Evolutionary conservation across 2,888 invertebrate genomes (phyloP), one percentile per base, ranked within the genome.

Genomic region (Neoscelio sp.): DNA sequence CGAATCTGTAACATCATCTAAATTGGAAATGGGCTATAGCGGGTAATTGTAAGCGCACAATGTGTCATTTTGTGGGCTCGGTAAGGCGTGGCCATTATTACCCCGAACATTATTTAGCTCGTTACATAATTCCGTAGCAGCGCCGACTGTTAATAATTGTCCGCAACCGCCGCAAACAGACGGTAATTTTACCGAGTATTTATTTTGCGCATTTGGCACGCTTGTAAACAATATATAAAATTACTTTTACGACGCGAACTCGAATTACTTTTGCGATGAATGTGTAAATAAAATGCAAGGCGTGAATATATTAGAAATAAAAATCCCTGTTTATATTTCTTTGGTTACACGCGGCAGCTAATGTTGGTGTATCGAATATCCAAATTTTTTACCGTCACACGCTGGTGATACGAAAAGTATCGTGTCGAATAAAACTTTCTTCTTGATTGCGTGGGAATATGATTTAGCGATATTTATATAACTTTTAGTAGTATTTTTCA

Each of bases 1-100:
- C 10, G 56, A 65, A 58, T 50, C 58, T 42, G 28, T 23, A 35
- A 15, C 35, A 26, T 67, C 48, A 67, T 75, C 68, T 75, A 68
- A 58, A 75, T 75, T 75, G 68, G 75, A 75, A 68, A 62, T 67
- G 54, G 52, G 42, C 46, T 54, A 48, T 64, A 28, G 46, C 30
- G 15, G 40, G 62, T 64, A 76, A 68, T 76, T 68, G 68, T 58
- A 52, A 60, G 71, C 26, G 46, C 15, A 58, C 67, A 67, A 67
- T 67, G 58, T 80, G 70, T 62, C 52, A 71, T 76, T 75, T 71
- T 68, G 67, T 48, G 67, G 71, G 71, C 75, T 62, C 50, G 67
- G 60, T 54, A 67, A 71, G 76, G 71, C 56, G 71, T 73, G 76
- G 76, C 75, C 58, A 28, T 62, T 46, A 54, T 75, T 75, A 62